Evolutionary conservation across 2,113 vertebrate species (phyloP), one percentile per base, ranked within the genome.

Genomic region (Leucopternis melanops): DNA sequence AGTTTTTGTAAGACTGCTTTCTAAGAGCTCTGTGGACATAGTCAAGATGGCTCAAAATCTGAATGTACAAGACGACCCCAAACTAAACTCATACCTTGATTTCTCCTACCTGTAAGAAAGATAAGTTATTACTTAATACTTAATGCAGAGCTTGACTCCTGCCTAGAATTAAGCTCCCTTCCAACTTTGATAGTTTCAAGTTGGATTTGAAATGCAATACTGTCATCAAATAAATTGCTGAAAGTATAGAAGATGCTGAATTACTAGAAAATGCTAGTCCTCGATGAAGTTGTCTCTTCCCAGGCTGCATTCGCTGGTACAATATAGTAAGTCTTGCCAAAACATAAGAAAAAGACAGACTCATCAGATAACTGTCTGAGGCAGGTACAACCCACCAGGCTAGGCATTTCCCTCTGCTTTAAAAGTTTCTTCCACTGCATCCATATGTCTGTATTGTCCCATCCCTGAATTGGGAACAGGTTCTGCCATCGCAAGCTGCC

Each of bases 361-460:
- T 96, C 84, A 89, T 90, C 86, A 94, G 94, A 95, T 85, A 95
- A 90, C 81, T 14, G 32, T 94, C 67, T 91, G 87, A 91, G 83
- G 81, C 91, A 97, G 91, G 93, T 96, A 95, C 34, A 85, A 62
- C 67, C 72, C 81, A 93, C 57, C 55, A 86, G 45, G 23, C 31
- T 50, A 80, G 55, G 40, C 66, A 78, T 78, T 90, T 83, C 38
- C 38, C 42, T 86, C 47, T 44, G 42, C 8, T 78, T 92, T 74
- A 73, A 42, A 80, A 63, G n/a, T 71, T 94, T 70, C n/a, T 25
- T 71, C 6, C 74, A n/a, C 38, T 58, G 40, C 63, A 59, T 88
- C 32, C 62, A 8, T 62, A 21, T 67, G 59, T 63, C 36, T 25
- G 7, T 27, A 47, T 29, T 50, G 18, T 84, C 49, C 58, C 36